A percentile compares a stretch with the other conserved stretches of the same genome.
These are phyloP conservation scores for Edolisoma coerulescens DNA, from an alignment of 2,113 vertebrate species.

Conservation along the genomic window DNA sequence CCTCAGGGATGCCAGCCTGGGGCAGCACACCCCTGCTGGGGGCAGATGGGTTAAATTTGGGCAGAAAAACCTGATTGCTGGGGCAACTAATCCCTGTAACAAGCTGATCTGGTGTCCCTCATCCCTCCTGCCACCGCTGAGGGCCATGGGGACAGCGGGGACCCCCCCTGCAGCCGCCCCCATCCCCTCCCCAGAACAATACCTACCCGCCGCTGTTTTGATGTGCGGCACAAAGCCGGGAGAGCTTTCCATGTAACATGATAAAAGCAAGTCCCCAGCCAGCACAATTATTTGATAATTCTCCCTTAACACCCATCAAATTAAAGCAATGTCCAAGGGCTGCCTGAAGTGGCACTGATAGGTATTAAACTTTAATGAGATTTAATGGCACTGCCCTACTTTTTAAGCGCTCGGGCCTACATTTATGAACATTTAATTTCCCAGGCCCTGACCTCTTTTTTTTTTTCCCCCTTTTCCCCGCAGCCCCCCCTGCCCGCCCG, in stretches of 20 bases:
- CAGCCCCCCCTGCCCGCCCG: neutral
- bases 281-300: conserved; percentile 68
- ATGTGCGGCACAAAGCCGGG: conserved; percentile 47
- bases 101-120: neutral
- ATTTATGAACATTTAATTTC: conserved; percentile 79
- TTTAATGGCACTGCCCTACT: conserved; percentile 80
- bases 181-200: conserved; percentile 18
- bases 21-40: neutral
- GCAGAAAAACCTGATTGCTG: neutral
- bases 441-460: conserved; percentile 69
- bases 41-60: neutral
- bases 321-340: conserved; percentile 69
- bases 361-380: conserved; percentile 83
- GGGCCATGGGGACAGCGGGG: neutral
- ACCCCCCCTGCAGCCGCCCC: neutral
- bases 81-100: neutral
- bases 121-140: neutral
- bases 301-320: conserved; percentile 77
- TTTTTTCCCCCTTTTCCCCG: neutral
- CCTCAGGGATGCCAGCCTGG: neutral
- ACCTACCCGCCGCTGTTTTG: neutral
- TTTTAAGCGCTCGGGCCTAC: conserved; percentile 64
- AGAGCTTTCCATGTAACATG: conserved; percentile 43
- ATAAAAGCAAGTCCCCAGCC: conserved; percentile 67
- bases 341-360: conserved; percentile 68